Evolutionary conservation across 2,797 vertebrate genomes (phyloP).

Genomic region (Sebastes steindachneri): DNA sequence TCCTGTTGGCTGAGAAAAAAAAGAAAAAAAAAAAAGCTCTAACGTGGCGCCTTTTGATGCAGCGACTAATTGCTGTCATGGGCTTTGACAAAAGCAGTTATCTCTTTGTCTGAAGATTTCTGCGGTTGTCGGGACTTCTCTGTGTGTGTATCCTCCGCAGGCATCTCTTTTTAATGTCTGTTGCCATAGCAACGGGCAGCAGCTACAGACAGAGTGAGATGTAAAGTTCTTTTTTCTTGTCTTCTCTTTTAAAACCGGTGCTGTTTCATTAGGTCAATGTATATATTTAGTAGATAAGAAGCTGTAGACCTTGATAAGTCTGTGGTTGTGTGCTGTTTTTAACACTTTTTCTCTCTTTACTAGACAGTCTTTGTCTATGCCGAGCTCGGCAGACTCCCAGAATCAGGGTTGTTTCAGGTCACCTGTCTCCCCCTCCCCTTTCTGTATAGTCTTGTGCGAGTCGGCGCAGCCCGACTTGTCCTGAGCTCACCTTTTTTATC

Average conservation of each 20-base stretch:
- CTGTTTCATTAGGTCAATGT: conserved; percentile 60
- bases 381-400: conserved; percentile 42
- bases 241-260: conserved; percentile 66
- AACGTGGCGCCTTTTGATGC: conserved; percentile 46
- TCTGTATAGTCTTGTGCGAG: neutral
- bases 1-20: conserved; percentile 34
- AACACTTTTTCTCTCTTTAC: conserved; percentile 14
- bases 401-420: conserved; percentile 78
- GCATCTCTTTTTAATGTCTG: conserved; percentile 79
- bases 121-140: conserved; percentile 74
- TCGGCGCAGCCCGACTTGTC: conserved; percentile 28
- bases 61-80: conserved; percentile 49
- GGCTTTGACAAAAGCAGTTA: conserved; percentile 57
- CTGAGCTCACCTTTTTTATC: conserved; percentile 54
- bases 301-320: conserved; percentile 12
- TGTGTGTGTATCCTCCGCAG: conserved; percentile 62
- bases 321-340: conserved; percentile 20
- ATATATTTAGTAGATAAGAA: conserved; percentile 17
- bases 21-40: conserved; percentile 30
- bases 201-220: conserved; percentile 65
- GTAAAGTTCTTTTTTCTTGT: conserved; percentile 65
- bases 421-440: conserved; percentile 55
- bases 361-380: conserved; percentile 51
- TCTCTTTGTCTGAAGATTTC: conserved; percentile 74
- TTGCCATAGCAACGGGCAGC: conserved; percentile 81